Percentiles rank a stretch among this genome's conserved stretches.
Evolutionary conservation across 2,888 invertebrate species (phyloP).

Genomic region (Elmis aenea): DNA sequence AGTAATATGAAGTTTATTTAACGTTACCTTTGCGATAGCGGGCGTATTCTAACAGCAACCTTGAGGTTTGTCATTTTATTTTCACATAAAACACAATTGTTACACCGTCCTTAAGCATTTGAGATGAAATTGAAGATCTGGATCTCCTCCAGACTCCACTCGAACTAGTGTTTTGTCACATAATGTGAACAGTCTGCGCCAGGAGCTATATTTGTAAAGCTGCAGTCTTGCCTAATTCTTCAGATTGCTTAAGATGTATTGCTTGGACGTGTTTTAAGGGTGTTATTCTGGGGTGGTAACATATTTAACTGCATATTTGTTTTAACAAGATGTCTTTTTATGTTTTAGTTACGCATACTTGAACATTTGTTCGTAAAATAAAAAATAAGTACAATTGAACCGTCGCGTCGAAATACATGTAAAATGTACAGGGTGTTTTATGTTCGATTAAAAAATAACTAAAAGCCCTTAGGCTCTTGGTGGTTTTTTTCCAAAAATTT

Average conservation of each 20-base stretch:
- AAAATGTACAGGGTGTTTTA: too few relatives aligned
- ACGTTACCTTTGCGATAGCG: slow-evolving; percentile 61
- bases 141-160: slow-evolving; percentile 11
- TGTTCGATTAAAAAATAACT: too few relatives aligned
- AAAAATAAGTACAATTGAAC: too few relatives aligned
- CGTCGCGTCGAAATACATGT: too few relatives aligned
- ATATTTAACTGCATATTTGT: slow-evolving; percentile 1
- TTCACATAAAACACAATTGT: background rate
- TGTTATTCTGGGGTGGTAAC: background rate
- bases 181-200: slow-evolving; percentile 3
- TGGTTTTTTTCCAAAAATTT: too few relatives aligned
- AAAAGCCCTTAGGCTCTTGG: too few relatives aligned
- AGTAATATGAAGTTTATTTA: too few relatives aligned
- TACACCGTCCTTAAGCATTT: background rate
- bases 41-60: slow-evolving; percentile 60
- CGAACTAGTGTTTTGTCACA: slow-evolving; percentile 7
- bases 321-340: background rate
- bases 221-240: slow-evolving; percentile 12
- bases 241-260: slow-evolving; percentile 6
- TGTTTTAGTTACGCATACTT: too few relatives aligned
- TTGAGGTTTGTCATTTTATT: slow-evolving; percentile 60
- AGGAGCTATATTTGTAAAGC: slow-evolving; percentile 15
- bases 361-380: too few relatives aligned
- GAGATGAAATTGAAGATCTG: slow-evolving; percentile 6
- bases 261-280: slow-evolving; percentile 3